Evolutionary conservation across 1,140 invertebrate genomes (phyloP).

Genomic region (Neotoxoptera formosana): DNA sequence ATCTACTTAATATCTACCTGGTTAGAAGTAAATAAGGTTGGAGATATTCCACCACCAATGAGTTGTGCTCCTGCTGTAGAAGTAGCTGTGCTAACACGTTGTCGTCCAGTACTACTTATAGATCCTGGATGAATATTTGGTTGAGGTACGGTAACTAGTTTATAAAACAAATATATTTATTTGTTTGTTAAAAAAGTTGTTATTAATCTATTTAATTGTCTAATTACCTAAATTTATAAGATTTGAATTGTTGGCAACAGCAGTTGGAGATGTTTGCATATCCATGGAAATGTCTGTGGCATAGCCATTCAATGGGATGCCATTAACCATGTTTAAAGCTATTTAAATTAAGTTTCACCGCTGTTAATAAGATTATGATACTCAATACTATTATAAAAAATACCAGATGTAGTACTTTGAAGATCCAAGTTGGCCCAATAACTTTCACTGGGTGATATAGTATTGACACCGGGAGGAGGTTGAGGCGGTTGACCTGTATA

Average conservation of each 20-base stretch:
- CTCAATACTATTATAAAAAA: slow-evolving; percentile 43
- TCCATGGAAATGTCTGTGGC: slow-evolving; percentile 71
- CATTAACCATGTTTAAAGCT: slow-evolving; percentile 72
- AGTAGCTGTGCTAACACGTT: slow-evolving; percentile 68
- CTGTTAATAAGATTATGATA: slow-evolving; percentile 52
- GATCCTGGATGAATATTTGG: slow-evolving; percentile 73
- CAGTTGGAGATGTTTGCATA: slow-evolving; percentile 4
- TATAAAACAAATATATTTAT: neutral
- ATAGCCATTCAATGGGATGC: slow-evolving; percentile 78
- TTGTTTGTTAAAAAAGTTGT: neutral
- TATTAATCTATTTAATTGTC: neutral
- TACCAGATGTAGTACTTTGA: slow-evolving; percentile 72
- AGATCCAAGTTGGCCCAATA: slow-evolving; percentile 87
- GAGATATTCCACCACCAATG: slow-evolving; percentile 77
- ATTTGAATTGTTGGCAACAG: slow-evolving; percentile 35
- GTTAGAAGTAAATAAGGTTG: slow-evolving; percentile 69
- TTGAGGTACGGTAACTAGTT: slow-evolving; percentile 64
- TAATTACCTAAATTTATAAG: slow-evolving; percentile 37
- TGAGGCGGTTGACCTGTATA: slow-evolving; percentile 87
- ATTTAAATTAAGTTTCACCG: neutral
- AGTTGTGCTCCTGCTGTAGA: slow-evolving; percentile 73
- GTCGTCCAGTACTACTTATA: slow-evolving; percentile 71
- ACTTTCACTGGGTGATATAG: slow-evolving; percentile 88
- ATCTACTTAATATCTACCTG: slow-evolving; percentile 39
- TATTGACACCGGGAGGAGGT: slow-evolving; percentile 87